These are phyloP conservation scores for Cyrtodaria siliqua DNA, from an alignment of 2,888 invertebrate species.

Conservation along the genomic window DNA sequence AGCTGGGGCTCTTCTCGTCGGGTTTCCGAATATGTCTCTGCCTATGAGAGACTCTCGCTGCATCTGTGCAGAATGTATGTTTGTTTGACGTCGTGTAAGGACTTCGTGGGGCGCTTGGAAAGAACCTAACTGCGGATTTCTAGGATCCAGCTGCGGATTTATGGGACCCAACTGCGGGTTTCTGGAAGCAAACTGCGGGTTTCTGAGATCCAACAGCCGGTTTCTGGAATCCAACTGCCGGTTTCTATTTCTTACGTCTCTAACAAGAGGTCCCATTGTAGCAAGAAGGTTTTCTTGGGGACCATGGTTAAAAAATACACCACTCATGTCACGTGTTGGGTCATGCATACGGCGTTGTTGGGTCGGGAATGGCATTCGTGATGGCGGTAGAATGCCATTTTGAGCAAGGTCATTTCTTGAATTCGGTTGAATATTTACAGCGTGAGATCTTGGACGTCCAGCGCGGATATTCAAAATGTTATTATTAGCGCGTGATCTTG, in stretches of 20 bases:
- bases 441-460: too few relatives aligned
- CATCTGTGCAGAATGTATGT: too few relatives aligned
- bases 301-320: background rate
- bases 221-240: background rate
- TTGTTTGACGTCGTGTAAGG: background rate
- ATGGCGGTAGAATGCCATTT: background rate
- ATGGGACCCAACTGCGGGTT: background rate
- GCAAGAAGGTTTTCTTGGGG: slow-evolving; percentile 5
- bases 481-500: too few relatives aligned
- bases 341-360: background rate
- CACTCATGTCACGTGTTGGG: background rate
- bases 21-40: too few relatives aligned
- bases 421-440: too few relatives aligned
- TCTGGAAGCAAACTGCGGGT: background rate
- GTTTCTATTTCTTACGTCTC: slow-evolving; percentile 6
- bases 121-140: background rate
- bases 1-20: too few relatives aligned
- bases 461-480: too few relatives aligned
- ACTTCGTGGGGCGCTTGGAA: too few relatives aligned
- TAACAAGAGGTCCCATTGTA: slow-evolving; percentile 13
- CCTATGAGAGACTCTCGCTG: too few relatives aligned
- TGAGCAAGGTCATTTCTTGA: too few relatives aligned
- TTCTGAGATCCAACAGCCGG: background rate
- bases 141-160: background rate
- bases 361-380: background rate